Evolutionary conservation across 1,140 invertebrate species (phyloP), one percentile per base, ranked within the genome.

Genomic region (Lepidurus packardi): DNA sequence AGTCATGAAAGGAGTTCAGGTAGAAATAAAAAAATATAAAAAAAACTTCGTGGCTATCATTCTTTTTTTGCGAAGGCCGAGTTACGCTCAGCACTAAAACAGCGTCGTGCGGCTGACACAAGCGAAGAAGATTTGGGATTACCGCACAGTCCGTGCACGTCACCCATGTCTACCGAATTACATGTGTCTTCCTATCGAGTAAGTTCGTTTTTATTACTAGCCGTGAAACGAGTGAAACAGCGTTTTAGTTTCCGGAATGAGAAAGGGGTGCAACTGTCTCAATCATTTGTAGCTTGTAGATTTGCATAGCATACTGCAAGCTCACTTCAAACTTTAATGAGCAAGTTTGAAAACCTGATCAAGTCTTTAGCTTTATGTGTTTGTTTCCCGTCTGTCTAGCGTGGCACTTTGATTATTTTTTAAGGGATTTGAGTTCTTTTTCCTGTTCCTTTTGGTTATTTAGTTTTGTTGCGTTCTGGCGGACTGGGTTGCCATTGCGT

Each of bases 81-180:
- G 53, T 16, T 65, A 65, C 53, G 53, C 21, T 21, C 21, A 7
- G 53, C 85, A 85, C 45, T 84, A 83, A 13, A 88, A 89, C 80
- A 87, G 84, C 47, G 86, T 84, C 80, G 85, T 85, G 79, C 90
- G 90, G 80, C 2, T 13, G 53, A 65, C 21, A 65, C 53, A 21
- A 65, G 53, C 53, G 90, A 91, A 79, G 88, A 89, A 83, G 88
- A 89, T 82, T 84, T 87, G n/a, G 90, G 90, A 44, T 84, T 91
- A 74, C 90, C 89, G 7, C 86, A 86, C 80, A 90, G 89, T 82
- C 89, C 89, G 78, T 82, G 81, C 74, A 81, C 80, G 73, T 82
- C 82, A 73, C 84, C 83, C 16, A 83, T 83, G 43, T 84, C 83
- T 24, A 81, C 81, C 42, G 84, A 84, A 78, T 82, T 84, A 10